Evolutionary conservation across 2,113 vertebrate species (phyloP).

Genomic region (Saguinus midas): DNA sequence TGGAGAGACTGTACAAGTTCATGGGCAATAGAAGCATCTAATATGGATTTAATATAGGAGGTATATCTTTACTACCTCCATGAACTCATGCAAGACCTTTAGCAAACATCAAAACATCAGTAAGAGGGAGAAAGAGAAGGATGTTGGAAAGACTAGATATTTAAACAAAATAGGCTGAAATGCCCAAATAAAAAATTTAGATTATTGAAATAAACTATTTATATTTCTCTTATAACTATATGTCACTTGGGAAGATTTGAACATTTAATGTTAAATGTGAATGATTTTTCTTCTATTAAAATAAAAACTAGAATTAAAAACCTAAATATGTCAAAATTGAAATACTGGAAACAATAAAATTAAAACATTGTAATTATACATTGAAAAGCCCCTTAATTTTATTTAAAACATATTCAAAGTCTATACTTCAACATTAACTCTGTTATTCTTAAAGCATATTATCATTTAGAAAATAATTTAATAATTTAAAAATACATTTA

Average conservation of each 20-base stretch:
- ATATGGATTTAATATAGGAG: background rate
- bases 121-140: background rate
- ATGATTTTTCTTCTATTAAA: background rate
- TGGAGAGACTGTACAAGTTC: background rate
- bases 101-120: background rate
- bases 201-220: background rate
- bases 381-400: background rate
- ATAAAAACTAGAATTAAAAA: background rate
- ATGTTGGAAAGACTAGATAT: background rate
- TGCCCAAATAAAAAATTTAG: background rate
- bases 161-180: background rate
- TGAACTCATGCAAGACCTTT: background rate
- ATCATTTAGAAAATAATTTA: background rate
- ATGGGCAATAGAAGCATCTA: background rate
- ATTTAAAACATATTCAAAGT: background rate
- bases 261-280: background rate
- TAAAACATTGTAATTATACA: background rate
- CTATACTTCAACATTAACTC: background rate
- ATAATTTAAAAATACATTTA: background rate
- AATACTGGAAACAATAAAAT: background rate
- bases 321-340: background rate
- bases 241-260: background rate
- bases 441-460: background rate
- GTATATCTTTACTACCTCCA: no score
- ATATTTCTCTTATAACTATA: background rate